Base-by-base conservation (phyloP, 2,888 invertebrate genomes). In the Hartigia nigra region DNA sequence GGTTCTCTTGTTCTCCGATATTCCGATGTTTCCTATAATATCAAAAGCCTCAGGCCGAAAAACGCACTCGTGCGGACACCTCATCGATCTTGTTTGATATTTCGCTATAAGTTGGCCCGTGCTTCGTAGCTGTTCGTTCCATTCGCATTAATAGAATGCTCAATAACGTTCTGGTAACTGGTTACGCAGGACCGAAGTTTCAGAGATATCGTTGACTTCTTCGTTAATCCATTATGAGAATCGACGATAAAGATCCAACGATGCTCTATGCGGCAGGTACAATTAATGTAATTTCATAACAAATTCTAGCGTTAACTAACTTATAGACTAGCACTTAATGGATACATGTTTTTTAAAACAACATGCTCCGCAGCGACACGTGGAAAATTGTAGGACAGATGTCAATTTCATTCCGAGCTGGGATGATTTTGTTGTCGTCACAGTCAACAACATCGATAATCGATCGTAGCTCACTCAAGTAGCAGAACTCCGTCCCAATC, bases 201-300 rank as follows among this genome's bases (percentile, higher is more conserved):
- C 77, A 74, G 82, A 80, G 78, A 69, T 81, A 82, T 76, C 74
- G 79, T 77, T 81, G 78, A 81, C 76, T 76, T 78, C 84, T 85
- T 77, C 74, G 76, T 55, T 55, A 80, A 75, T 86, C 85, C 84
- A 82, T 74, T 78, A 76, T 74, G 74, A 81, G 81, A 86, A 80
- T 82, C 79, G 85, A 81, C 76, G 85, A 82, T 85, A 84, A 82
- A 83, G 83, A 86, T 91, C 91, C 91, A 90, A 86, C 91, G 91
- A 88, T 86, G 91, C 88, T 91, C 91, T 91, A 91, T 88, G 90
- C 88, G 88, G 90, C 88, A 90, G 89, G 87, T 87, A 89, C 87
- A 88, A 90, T 88, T 88, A 89, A 89, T 88, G 87, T 87, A 89
- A 90, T 88, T 87, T 86, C 85, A 89, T 88, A 89, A 86, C 85